Conservation (phyloP, 2,797 vertebrate genomes). For the Atherinosoma microstoma region DNA sequence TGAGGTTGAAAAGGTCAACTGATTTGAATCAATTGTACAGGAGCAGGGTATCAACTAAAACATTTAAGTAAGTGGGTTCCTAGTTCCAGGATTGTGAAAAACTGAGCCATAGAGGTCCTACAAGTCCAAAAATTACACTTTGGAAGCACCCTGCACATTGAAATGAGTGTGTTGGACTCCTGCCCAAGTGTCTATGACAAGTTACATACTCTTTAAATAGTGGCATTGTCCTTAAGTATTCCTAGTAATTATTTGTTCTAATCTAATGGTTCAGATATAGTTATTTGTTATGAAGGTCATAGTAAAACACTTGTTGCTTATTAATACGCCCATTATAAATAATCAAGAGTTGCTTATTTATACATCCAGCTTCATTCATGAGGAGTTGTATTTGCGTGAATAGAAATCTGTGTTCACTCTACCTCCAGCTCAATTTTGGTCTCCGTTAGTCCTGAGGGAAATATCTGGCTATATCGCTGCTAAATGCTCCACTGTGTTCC, state of each 20-base stretch:
- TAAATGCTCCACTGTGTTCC: conserved; percentile 6
- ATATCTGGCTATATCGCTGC: conserved; percentile 5
- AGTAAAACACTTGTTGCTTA: not conserved
- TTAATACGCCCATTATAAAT: too few species aligned
- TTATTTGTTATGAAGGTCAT: not conserved
- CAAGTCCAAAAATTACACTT: not conserved
- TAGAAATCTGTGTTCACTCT: not conserved
- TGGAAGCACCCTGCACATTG: not conserved
- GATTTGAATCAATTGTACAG: too few species aligned
- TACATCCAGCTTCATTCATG: not conserved
- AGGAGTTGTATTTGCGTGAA: not conserved
- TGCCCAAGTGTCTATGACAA: too few species aligned
- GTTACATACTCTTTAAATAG: not conserved
- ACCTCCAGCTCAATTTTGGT: conserved; percentile 2
- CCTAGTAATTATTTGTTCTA: not conserved
- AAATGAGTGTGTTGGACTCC: too few species aligned
- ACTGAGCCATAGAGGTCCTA: not conserved
- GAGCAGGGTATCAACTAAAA: too few species aligned
- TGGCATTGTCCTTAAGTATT: not conserved
- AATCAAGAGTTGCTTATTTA: too few species aligned
- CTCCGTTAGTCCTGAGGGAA: conserved; percentile 7
- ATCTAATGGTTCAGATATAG: not conserved
- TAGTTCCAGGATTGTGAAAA: too few species aligned
- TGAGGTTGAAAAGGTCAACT: too few species aligned
- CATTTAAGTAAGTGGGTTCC: too few species aligned